Conservation (phyloP, 1,140 invertebrate genomes). For the Drosophila trapezifrons region DNA sequence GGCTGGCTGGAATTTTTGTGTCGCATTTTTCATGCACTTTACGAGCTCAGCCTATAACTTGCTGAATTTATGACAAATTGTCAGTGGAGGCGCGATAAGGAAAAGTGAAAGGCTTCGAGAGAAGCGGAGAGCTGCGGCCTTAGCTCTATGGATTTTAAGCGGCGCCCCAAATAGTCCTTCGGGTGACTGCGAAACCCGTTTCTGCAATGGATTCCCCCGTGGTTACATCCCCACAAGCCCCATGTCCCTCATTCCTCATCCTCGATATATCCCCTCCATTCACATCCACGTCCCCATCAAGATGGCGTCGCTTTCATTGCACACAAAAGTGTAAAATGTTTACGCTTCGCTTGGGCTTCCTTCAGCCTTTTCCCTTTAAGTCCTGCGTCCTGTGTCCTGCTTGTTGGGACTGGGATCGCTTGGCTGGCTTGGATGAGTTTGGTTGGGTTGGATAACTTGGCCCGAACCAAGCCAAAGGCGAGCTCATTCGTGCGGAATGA, state of each 20-base stretch:
- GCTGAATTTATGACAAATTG: slow-evolving; percentile 76
- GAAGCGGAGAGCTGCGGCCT: slow-evolving; percentile 13
- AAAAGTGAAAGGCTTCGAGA: slow-evolving; percentile 70
- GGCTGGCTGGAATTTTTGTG: slow-evolving; percentile 26
- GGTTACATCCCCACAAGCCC: slow-evolving; percentile 4
- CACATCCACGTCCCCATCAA: slow-evolving; percentile 37
- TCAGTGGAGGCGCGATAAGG: slow-evolving; percentile 67
- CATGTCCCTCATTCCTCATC: neutral
- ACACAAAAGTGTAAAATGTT: slow-evolving; percentile 81
- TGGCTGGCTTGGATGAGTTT: slow-evolving; percentile 21
- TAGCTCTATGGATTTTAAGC: slow-evolving; percentile 57
- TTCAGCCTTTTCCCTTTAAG: slow-evolving; percentile 21
- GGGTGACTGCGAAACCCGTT: slow-evolving; percentile 39
- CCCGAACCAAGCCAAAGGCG: slow-evolving; percentile 23
- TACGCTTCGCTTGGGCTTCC: slow-evolving; percentile 73
- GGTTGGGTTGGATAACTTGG: slow-evolving; percentile 12
- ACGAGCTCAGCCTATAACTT: slow-evolving; percentile 68
- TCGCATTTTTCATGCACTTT: slow-evolving; percentile 74
- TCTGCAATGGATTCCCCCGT: neutral
- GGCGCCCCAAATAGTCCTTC: slow-evolving; percentile 35
- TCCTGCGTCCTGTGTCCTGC: neutral
- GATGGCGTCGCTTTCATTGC: slow-evolving; percentile 76
- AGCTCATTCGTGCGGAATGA: slow-evolving; percentile 72
- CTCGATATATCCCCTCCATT: neutral
- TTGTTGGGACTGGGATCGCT: slow-evolving; percentile 23